These are phyloP conservation scores for Numenius phaeopus DNA, from an alignment of 2,797 vertebrate species.

Conservation along the genomic window DNA sequence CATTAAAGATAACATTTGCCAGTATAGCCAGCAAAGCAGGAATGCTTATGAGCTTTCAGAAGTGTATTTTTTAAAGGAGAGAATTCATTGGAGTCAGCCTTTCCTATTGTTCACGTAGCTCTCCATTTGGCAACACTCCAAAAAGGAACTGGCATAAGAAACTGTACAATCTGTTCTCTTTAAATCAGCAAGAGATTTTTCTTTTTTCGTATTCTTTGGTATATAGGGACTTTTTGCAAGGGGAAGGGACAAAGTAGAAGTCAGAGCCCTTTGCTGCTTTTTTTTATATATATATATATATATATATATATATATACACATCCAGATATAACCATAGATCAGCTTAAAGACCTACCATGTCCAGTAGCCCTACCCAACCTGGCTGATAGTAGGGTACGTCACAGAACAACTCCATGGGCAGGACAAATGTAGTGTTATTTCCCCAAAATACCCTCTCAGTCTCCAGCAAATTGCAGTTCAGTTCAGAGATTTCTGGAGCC, in stretches of 20 bases:
- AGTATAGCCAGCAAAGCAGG: background rate
- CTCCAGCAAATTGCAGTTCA: background rate
- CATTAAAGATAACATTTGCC: slow-evolving; percentile 24
- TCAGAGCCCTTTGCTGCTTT: background rate
- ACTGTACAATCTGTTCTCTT: slow-evolving; percentile 7
- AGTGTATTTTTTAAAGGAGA: background rate
- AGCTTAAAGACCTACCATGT: background rate
- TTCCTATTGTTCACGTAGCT: background rate
- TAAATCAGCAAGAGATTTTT: background rate
- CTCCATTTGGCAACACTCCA: background rate
- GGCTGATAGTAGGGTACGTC: accelerated
- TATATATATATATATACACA: no score
- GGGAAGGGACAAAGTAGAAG: background rate
- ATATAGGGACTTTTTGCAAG: background rate
- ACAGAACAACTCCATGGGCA: background rate
- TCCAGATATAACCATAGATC: background rate
- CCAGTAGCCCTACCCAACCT: background rate
- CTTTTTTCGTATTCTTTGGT: background rate
- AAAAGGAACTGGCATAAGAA: slow-evolving; percentile 2
- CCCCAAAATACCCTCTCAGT: background rate
- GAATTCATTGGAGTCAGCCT: slow-evolving; percentile 6
- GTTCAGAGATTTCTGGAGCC: background rate
- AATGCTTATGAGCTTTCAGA: background rate
- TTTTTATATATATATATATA: no score
- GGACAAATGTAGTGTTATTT: background rate